These are phyloP conservation scores for Pygathrix nemaeus DNA, from an alignment of 2,113 vertebrate species.

Conservation along the genomic window DNA sequence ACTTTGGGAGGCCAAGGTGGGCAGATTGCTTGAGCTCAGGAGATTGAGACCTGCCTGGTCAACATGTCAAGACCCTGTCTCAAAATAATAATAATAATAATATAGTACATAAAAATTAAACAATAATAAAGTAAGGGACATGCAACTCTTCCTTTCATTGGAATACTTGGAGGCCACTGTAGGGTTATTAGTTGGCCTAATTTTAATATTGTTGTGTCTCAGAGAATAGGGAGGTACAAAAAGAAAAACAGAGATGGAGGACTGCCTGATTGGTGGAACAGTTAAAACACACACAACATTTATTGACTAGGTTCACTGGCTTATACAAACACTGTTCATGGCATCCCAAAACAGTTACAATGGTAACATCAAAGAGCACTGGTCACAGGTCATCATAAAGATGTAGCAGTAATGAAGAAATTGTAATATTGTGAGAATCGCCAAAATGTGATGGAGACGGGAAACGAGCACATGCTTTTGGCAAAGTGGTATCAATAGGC, in stretches of 20 bases:
- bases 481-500: background rate
- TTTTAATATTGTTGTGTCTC: background rate
- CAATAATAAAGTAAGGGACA: no score
- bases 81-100: no score
- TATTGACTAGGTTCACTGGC: background rate
- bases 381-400: background rate
- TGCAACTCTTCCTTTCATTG: background rate
- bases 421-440: background rate
- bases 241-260: background rate
- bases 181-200: background rate
- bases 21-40: no score
- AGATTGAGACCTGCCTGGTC: no score
- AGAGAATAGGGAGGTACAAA: background rate
- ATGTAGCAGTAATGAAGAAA: background rate
- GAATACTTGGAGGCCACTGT: background rate
- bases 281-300: background rate
- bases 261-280: background rate
- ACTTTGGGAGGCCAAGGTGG: no score
- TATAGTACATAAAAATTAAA: no score
- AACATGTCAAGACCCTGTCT: no score
- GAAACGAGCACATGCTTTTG: background rate
- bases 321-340: background rate
- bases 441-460: background rate
- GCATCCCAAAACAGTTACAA: background rate
- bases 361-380: background rate